Conservation (phyloP, 30 jellyfish, hydroid and myxozoan genomes). For the Aurelia sp. region DNA sequence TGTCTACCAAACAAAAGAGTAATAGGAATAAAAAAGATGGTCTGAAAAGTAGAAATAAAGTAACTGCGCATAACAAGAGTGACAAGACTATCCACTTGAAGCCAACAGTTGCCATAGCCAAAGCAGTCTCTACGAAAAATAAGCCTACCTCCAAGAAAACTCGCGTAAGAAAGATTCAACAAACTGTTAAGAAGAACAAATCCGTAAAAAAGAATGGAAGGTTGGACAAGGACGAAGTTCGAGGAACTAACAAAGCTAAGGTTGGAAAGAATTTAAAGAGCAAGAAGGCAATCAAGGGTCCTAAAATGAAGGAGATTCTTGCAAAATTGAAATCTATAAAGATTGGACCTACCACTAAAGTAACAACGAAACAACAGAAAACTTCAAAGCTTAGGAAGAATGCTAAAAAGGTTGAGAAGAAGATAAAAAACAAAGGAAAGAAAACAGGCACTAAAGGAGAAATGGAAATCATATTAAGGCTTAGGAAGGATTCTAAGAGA, state of each 20-base stretch:
- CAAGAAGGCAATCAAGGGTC: constrained; percentile 10
- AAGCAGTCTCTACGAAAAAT: not conserved
- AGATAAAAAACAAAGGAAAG: not conserved
- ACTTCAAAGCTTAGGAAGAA: not conserved
- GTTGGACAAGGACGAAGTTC: not conserved
- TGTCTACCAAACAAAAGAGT: too few species aligned
- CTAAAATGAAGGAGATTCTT: too few species aligned
- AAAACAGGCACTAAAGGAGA: constrained; percentile 9
- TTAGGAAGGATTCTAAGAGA: constrained; percentile 8
- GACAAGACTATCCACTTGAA: not conserved
- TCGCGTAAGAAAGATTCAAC: not conserved
- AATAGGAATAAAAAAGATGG: not conserved
- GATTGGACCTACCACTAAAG: not conserved
- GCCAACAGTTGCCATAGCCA: not conserved
- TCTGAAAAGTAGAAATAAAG: not conserved
- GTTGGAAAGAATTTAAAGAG: not conserved
- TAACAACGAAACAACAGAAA: not conserved
- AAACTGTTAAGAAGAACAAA: not conserved
- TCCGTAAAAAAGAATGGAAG: not conserved
- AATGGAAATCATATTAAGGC: not conserved
- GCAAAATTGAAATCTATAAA: not conserved
- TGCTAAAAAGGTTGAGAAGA: too few species aligned
- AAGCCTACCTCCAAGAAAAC: constrained; percentile 1
- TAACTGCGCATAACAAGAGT: too few species aligned
- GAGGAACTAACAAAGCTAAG: not conserved